phyloP scores from a whole-genome alignment of 2,888 invertebrate species.

The Torymus auratus region DNA sequence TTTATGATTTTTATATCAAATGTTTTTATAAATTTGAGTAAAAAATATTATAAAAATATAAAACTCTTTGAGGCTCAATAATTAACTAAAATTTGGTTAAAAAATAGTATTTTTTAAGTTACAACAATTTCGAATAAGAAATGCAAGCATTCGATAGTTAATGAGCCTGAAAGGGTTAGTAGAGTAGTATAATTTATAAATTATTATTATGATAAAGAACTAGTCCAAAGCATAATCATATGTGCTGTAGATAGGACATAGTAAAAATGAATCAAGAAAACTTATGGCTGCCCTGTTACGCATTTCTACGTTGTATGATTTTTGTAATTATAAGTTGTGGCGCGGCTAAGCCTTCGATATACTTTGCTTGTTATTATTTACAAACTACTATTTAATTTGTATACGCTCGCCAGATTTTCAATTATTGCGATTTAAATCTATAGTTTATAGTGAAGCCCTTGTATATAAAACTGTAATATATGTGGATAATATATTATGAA shows the following conservation, averaged over 20 bases:
- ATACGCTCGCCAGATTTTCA: slow-evolving; percentile 64
- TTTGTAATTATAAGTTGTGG: slow-evolving; percentile 52
- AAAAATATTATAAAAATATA: slow-evolving; percentile 16
- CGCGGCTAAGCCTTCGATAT: slow-evolving; percentile 42
- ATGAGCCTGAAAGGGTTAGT: slow-evolving; percentile 25
- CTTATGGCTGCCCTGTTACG: slow-evolving; percentile 53
- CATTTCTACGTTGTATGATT: slow-evolving; percentile 54
- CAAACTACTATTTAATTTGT: slow-evolving; percentile 60
- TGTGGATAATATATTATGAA: slow-evolving; percentile 74
- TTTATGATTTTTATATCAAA: slow-evolving; percentile 23
- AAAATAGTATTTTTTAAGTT: not conserved
- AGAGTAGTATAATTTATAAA: slow-evolving; percentile 33
- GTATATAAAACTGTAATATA: slow-evolving; percentile 76
- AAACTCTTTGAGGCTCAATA: slow-evolving; percentile 34
- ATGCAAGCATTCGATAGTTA: slow-evolving; percentile 4
- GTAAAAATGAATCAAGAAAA: slow-evolving; percentile 39
- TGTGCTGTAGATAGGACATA: slow-evolving; percentile 41
- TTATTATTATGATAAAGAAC: slow-evolving; percentile 37
- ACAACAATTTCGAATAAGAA: not conserved
- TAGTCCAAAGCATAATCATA: slow-evolving; percentile 50
- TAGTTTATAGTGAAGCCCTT: slow-evolving; percentile 72
- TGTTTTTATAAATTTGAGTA: slow-evolving; percentile 30
- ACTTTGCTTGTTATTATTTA: slow-evolving; percentile 54
- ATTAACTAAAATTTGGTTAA: not conserved
- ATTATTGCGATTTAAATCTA: slow-evolving; percentile 66